These are phyloP conservation scores for Hermetia illucens DNA, from an alignment of 1,140 invertebrate species.

Conservation along the genomic window DNA sequence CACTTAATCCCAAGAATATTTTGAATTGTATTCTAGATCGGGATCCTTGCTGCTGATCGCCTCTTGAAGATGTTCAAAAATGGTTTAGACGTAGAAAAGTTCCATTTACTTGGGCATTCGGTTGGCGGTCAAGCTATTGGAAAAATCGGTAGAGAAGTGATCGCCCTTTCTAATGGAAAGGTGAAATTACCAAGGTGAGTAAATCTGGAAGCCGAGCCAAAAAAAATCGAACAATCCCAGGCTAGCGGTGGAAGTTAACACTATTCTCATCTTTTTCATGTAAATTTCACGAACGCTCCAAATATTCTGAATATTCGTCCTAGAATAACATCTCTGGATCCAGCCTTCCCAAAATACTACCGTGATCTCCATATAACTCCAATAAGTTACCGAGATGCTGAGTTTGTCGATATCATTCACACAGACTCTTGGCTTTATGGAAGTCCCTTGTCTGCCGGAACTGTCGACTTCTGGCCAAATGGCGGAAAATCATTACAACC, in stretches of 20 bases:
- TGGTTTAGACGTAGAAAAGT: conserved; percentile 26
- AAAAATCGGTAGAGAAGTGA: conserved; percentile 38
- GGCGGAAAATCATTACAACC: conserved; percentile 35
- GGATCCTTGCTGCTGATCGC: no score
- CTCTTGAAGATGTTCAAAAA: conserved; percentile 24
- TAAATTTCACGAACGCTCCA: no score
- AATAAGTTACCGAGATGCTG: conserved; percentile 39
- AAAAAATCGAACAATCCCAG: no score
- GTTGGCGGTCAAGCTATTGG: conserved; percentile 60
- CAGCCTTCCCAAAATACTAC: conserved; percentile 39
- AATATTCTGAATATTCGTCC: conserved; percentile 10
- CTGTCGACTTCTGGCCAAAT: conserved; percentile 41
- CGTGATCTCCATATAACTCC: conserved; percentile 35
- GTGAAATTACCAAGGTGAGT: conserved; percentile 21
- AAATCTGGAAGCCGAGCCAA: no score
- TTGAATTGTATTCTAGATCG: no score
- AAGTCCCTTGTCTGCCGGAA: conserved; percentile 32
- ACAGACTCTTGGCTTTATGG: conserved; percentile 41
- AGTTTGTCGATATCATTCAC: conserved; percentile 47
- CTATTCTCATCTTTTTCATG: no score
- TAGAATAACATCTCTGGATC: conserved; percentile 37
- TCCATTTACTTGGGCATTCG: conserved; percentile 66
- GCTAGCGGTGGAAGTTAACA: no score
- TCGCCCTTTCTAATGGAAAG: conserved; percentile 15
- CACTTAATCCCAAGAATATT: no score